Evolutionary conservation across 2,797 vertebrate species (phyloP).

Genomic region (Arctocebus calabarensis): DNA sequence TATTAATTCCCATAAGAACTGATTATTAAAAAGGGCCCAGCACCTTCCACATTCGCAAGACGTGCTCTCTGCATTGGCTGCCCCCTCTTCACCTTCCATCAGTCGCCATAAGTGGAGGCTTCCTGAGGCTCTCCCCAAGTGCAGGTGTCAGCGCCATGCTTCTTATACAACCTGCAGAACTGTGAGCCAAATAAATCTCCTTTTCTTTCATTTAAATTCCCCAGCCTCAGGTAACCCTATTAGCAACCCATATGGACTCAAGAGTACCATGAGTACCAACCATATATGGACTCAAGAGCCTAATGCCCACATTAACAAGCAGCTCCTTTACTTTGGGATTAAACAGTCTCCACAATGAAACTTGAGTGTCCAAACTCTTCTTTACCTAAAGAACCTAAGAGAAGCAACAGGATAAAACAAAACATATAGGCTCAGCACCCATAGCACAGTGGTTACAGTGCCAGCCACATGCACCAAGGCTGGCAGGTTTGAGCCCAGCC

Average conservation of each 20-base stretch:
- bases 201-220: neutral
- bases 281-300: neutral
- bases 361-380: neutral
- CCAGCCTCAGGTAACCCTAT: neutral
- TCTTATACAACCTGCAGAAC: neutral
- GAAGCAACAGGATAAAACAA: neutral
- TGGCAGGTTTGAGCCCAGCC: no score
- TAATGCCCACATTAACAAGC: neutral
- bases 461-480: no score
- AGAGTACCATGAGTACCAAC: no score
- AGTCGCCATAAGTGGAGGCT: neutral
- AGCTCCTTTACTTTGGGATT: neutral
- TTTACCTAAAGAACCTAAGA: neutral
- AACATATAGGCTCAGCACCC: neutral
- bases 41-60: neutral
- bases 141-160: neutral
- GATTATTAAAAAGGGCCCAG: neutral
- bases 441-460: no score
- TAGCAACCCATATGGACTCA: neutral
- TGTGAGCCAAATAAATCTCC: neutral
- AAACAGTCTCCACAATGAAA: neutral
- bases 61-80: neutral
- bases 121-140: neutral
- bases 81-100: neutral
- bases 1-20: neutral